Conservation (phyloP, 1,140 invertebrate species). For the Listronotus bonariensis region DNA sequence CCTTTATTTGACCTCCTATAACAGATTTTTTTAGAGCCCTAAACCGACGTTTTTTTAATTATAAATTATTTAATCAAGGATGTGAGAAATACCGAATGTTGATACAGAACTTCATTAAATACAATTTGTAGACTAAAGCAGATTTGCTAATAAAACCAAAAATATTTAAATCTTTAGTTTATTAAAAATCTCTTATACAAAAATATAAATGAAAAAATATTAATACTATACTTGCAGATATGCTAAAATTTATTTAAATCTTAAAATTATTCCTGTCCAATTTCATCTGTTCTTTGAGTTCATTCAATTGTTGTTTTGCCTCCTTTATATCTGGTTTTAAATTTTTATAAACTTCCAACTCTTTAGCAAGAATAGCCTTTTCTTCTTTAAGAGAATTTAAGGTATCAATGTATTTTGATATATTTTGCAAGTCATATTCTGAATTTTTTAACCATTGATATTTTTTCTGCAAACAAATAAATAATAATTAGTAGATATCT, state of each 20-base stretch:
- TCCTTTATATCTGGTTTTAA: constrained; percentile 47
- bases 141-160: constrained; percentile 1
- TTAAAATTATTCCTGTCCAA: background rate
- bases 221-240: background rate
- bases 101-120: no score
- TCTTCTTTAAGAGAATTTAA: constrained; percentile 39
- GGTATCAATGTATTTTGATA: constrained; percentile 40
- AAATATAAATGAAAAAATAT: constrained; percentile 4
- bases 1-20: no score
- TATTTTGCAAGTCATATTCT: constrained; percentile 42
- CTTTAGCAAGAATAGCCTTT: constrained; percentile 41
- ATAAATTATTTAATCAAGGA: no score
- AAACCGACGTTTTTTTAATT: no score
- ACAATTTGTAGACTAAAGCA: no score
- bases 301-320: constrained; percentile 45
- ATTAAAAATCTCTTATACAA: constrained; percentile 6
- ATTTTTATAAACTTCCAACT: constrained; percentile 42
- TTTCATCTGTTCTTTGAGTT: constrained; percentile 32
- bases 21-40: no score
- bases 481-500: no score
- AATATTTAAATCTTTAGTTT: background rate
- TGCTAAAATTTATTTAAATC: background rate
- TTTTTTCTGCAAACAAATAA: constrained; percentile 45
- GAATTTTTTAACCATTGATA: constrained; percentile 48
- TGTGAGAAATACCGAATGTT: no score